A percentile compares a stretch with the other conserved stretches of the same genome.
Conservation (phyloP, 2,888 invertebrate species). For the Sympetrum striolatum region DNA sequence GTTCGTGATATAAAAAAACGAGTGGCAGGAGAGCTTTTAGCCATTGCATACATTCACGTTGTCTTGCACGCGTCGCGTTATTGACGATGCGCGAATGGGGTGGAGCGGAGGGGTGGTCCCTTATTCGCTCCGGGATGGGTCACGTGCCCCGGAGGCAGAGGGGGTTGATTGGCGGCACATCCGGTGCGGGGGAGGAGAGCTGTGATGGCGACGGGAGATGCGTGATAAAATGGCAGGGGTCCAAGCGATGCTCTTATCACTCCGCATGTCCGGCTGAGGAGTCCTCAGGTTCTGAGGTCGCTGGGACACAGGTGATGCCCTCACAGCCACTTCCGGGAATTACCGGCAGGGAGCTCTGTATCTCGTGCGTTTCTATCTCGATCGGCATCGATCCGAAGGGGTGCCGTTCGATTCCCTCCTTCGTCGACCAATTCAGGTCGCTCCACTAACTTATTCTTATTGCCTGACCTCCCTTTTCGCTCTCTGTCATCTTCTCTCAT, state of each 20-base stretch:
- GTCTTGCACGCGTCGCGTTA: neutral
- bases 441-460: too few relatives aligned
- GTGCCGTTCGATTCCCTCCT: neutral
- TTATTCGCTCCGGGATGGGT: neutral
- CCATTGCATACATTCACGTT: neutral
- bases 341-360: neutral
- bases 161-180: slow-evolving; percentile 37
- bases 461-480: too few relatives aligned
- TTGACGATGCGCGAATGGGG: neutral
- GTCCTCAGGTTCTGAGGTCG: neutral
- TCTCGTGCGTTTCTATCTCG: slow-evolving; percentile 3
- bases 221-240: slow-evolving; percentile 28
- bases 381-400: slow-evolving; percentile 9
- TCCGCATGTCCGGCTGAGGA: neutral
- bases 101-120: neutral
- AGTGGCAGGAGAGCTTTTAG: neutral
- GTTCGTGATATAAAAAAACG: neutral
- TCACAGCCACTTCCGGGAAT: neutral
- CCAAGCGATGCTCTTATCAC: neutral
- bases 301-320: neutral
- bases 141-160: neutral
- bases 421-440: neutral
- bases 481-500: neutral
- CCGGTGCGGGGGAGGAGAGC: neutral
- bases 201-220: slow-evolving; percentile 6